A percentile compares a stretch with the other conserved stretches of the same genome.
phyloP scores from a whole-genome alignment of 2,888 invertebrate genomes.

The Oscheius sp. region DNA sequence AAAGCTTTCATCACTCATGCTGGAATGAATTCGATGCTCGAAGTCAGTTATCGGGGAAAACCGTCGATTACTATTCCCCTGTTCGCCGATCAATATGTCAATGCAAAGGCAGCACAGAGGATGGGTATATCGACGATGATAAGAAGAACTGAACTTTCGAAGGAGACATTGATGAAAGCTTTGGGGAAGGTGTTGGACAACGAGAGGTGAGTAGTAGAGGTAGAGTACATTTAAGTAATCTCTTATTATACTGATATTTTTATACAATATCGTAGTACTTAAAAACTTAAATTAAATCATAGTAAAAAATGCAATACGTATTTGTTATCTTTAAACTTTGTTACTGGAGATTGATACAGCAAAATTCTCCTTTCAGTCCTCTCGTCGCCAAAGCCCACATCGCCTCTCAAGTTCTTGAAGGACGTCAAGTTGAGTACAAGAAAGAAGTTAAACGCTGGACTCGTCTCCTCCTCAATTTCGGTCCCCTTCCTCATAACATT shows the following conservation, averaged over 20 bases:
- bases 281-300: too few species aligned
- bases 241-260: too few species aligned
- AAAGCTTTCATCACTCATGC: slow-evolving; percentile 26
- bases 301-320: too few species aligned
- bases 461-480: background rate
- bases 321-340: too few species aligned
- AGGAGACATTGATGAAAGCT: background rate
- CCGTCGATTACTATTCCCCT: slow-evolving; percentile 25
- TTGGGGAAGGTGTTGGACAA: background rate
- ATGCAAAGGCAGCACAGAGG: slow-evolving; percentile 8
- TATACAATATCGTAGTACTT: too few species aligned
- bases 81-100: slow-evolving; percentile 24
- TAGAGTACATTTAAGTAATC: too few species aligned
- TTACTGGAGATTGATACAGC: background rate
- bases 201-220: too few species aligned
- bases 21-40: slow-evolving; percentile 31
- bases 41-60: slow-evolving; percentile 14
- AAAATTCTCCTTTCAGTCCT: background rate
- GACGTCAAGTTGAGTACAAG: slow-evolving; percentile 13
- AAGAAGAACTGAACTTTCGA: slow-evolving; percentile 3
- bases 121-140: slow-evolving; percentile 13
- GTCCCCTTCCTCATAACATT: background rate
- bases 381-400: background rate
- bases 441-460: background rate
- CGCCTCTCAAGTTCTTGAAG: background rate